These are phyloP conservation scores for Amaurobius ferox DNA, from an alignment of 2,888 invertebrate genomes.

Conservation along the genomic window DNA sequence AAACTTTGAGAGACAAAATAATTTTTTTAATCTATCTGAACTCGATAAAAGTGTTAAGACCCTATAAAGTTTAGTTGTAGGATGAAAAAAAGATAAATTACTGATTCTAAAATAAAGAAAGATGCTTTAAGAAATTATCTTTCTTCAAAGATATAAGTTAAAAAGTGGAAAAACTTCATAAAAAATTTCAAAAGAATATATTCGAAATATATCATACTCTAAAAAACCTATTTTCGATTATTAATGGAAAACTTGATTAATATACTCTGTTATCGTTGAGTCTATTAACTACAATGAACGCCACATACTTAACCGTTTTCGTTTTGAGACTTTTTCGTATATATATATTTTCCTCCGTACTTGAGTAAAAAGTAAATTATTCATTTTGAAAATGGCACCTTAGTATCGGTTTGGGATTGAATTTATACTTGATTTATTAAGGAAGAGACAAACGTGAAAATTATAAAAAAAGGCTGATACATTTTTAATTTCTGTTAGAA, in stretches of 20 bases:
- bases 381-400: slow-evolving; percentile 31
- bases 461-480: slow-evolving; percentile 4
- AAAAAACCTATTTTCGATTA: slow-evolving; percentile 20
- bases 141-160: background rate
- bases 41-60: no score
- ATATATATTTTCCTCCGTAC: background rate
- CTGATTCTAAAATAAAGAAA: slow-evolving; percentile 5
- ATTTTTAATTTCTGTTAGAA: slow-evolving; percentile 23
- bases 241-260: slow-evolving; percentile 37
- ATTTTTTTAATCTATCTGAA: no score
- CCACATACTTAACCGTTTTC: background rate
- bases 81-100: background rate
- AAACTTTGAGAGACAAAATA: no score
- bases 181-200: background rate
- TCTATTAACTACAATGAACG: slow-evolving; percentile 25
- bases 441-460: slow-evolving; percentile 21
- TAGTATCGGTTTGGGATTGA: slow-evolving; percentile 27
- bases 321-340: background rate
- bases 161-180: background rate
- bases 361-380: slow-evolving; percentile 24
- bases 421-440: slow-evolving; percentile 52
- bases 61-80: no score
- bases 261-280: slow-evolving; percentile 15
- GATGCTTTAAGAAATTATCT: slow-evolving; percentile 18
- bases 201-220: background rate